A percentile compares a stretch with the other conserved stretches of the same genome.
Conservation (phyloP, 2,888 invertebrate genomes). For the Chrysolina oricalcia region DNA sequence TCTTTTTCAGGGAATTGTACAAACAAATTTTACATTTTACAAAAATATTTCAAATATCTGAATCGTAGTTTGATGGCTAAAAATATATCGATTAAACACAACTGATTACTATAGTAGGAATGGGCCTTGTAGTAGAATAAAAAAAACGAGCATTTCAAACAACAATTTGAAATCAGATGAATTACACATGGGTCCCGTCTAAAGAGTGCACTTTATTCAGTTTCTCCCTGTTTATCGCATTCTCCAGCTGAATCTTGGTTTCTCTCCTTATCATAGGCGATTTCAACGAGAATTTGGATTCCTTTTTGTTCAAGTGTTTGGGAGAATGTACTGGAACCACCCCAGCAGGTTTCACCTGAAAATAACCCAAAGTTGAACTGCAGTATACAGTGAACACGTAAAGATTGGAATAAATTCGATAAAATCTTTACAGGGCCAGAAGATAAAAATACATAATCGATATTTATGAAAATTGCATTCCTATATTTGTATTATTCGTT, state of each 20-base stretch:
- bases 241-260: slow-evolving; percentile 63
- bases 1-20: too few relatives aligned
- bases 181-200: slow-evolving; percentile 65
- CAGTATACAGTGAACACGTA: neutral
- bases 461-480: too few relatives aligned
- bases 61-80: neutral
- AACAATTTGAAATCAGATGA: slow-evolving; percentile 14
- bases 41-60: neutral
- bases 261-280: slow-evolving; percentile 67
- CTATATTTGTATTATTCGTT: too few relatives aligned
- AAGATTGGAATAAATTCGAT: too few relatives aligned
- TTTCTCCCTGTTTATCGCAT: slow-evolving; percentile 55
- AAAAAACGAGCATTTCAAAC: neutral
- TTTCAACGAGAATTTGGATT: slow-evolving; percentile 67
- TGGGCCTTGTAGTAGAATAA: too few relatives aligned
- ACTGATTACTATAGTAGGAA: too few relatives aligned
- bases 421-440: too few relatives aligned
- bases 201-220: slow-evolving; percentile 61
- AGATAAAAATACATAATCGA: too few relatives aligned
- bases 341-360: slow-evolving; percentile 55
- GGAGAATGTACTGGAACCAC: slow-evolving; percentile 66
- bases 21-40: neutral
- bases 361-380: neutral
- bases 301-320: slow-evolving; percentile 64
- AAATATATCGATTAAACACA: neutral